These are phyloP conservation scores for Odocoileus virginianus DNA, from an alignment of 2,113 vertebrate species.

Conservation along the genomic window DNA sequence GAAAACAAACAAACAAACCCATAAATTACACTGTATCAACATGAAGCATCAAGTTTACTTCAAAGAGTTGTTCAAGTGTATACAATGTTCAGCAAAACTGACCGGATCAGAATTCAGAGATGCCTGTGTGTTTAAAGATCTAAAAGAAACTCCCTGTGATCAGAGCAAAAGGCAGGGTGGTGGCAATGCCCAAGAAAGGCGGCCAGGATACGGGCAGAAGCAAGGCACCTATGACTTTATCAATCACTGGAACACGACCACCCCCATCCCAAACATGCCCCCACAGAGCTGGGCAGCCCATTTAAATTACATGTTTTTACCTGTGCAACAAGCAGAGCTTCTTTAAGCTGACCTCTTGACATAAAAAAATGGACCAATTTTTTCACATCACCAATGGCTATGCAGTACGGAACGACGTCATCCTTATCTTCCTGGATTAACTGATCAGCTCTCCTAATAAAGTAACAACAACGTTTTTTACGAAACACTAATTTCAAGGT, in stretches of 20 bases:
- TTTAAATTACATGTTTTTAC: constrained; percentile 73
- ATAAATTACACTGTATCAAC: neutral
- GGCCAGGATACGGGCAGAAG: neutral
- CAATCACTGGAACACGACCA: rapidly evolving
- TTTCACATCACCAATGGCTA: constrained; percentile 92
- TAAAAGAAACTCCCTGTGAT: neutral
- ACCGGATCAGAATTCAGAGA: neutral
- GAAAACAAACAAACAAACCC: neutral
- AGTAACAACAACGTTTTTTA: neutral
- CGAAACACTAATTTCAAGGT: neutral
- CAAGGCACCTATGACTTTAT: neutral
- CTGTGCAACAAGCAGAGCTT: constrained; percentile 94
- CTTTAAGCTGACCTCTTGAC: constrained; percentile 92
- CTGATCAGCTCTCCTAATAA: constrained; percentile 93
- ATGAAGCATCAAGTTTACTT: neutral
- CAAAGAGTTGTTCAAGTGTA: neutral
- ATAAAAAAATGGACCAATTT: constrained; percentile 93
- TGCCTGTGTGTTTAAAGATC: neutral
- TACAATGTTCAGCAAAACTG: neutral
- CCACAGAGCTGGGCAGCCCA: no score
- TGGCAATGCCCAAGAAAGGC: rapidly evolving
- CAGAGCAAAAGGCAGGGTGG: neutral
- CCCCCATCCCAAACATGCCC: rapidly evolving
- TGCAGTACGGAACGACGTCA: constrained; percentile 94
- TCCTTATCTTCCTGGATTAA: constrained; percentile 96